Evolutionary conservation across 2,888 invertebrate species (phyloP), one percentile per base, ranked within the genome.

Genomic region (Scaptomyza reducta): DNA sequence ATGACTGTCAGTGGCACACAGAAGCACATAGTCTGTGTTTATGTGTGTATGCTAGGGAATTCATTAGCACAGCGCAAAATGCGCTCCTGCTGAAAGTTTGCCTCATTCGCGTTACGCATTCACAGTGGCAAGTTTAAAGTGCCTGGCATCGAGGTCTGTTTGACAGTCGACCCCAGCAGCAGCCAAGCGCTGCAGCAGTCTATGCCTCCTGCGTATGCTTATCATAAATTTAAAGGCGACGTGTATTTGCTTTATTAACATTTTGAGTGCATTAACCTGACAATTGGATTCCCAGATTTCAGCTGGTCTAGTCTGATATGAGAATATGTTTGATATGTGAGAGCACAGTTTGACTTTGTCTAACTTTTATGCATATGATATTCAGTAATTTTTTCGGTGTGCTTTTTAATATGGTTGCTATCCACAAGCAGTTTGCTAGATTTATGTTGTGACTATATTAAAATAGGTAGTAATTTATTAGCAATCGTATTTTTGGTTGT

Each of bases 241-340:
- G 45, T 69, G 57, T 55, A 66, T 77, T 70, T 77, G 58, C 76
- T 77, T 87, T 79, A 81, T 84, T 77, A 81, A 70, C 74, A 84
- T 79, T 79, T 81, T 71, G 87, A 81, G 87, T 77, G 87, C 87
- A 84, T 84, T 87, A 83, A 87, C 83, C 83, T 75, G 72, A 66
- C 85, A 69, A 78, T 72, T 57, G 70, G 63, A 70, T 68, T 49
- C 45, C 54, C 58, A 68, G 79, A 82, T 79, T 82, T 81, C 14
- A 50, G 38, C 31, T 59, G 13, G 38, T 16, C 31, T 42, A 29
- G 31, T 25, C 16, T 1, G 10, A 27, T 14, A 10, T 13, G 25
- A 11, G 11, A 11, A 11, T 22, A 18, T 18, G 18, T n/a, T 9
- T 0, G 22, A 10, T 13, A 41, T 10, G n/a, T n/a, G n/a, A n/a